phyloP scores from a whole-genome alignment of 2,888 invertebrate species.

The Noctua janthina region DNA sequence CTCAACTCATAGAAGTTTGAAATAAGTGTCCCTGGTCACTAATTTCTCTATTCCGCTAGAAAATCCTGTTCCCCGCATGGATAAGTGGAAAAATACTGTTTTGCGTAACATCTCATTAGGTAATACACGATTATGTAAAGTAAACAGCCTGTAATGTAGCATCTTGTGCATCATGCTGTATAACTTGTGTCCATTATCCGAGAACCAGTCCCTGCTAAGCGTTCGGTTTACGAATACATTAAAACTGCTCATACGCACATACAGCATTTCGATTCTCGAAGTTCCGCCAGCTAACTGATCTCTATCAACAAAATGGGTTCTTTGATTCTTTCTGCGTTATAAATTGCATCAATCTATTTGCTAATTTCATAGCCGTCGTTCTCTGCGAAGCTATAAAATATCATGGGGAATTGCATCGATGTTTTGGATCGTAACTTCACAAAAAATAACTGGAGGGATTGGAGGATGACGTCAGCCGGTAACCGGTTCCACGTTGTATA shows the following conservation, averaged over 20 bases:
- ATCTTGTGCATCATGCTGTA: constrained; percentile 68
- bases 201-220: constrained; percentile 64
- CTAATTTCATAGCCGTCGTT: constrained; percentile 55
- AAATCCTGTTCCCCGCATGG: constrained; percentile 51
- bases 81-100: constrained; percentile 68
- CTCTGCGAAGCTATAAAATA: constrained; percentile 46
- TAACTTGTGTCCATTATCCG: constrained; percentile 63
- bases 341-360: constrained; percentile 56
- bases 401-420: constrained; percentile 56
- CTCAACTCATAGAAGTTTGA: constrained; percentile 23
- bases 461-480: constrained; percentile 62
- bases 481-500: constrained; percentile 67
- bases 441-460: constrained; percentile 64
- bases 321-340: constrained; percentile 47
- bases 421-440: constrained; percentile 63
- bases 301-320: constrained; percentile 37
- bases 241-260: constrained; percentile 56
- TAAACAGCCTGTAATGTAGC: constrained; percentile 68
- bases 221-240: constrained; percentile 61
- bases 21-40: constrained; percentile 41
- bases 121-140: constrained; percentile 76
- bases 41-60: constrained; percentile 65
- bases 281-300: constrained; percentile 46
- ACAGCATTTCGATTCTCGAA: constrained; percentile 41
- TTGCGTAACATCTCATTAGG: constrained; percentile 74